Evolutionary conservation across 2,888 invertebrate species (phyloP).

Genomic region (Mechanitis messenoides): DNA sequence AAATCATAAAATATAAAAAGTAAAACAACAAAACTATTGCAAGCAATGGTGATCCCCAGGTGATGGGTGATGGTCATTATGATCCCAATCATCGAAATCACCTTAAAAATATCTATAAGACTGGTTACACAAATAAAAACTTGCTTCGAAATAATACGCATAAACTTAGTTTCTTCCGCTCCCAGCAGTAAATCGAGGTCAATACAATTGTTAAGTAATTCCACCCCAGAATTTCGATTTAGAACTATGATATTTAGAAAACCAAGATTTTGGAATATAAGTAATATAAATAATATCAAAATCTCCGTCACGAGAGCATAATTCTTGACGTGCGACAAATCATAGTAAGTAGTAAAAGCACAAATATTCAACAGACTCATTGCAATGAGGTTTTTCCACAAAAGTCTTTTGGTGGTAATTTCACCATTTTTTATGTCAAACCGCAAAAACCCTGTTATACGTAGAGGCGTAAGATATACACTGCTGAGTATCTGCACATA

Average conservation of each 20-base stretch:
- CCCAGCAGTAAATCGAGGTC: not conserved
- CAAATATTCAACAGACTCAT: not conserved
- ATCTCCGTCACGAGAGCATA: not conserved
- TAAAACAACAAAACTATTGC: not conserved
- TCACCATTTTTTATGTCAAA: slow-evolving; percentile 1
- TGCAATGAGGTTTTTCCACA: not conserved
- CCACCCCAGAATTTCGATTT: not conserved
- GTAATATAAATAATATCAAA: not conserved
- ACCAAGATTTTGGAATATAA: not conserved
- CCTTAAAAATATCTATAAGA: not conserved
- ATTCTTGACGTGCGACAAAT: not conserved
- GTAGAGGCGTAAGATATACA: not conserved
- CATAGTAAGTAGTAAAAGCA: not conserved
- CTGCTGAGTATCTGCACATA: not conserved
- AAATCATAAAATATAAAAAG: not conserved
- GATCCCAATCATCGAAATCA: not conserved
- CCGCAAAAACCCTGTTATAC: not conserved
- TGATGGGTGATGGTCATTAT: not conserved
- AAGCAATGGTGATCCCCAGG: not conserved
- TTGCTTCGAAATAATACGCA: not conserved
- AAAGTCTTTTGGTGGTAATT: not conserved
- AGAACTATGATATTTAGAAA: not conserved
- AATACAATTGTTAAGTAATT: slow-evolving; percentile 4
- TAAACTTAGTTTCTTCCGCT: not conserved
- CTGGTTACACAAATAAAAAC: not conserved